Conservation (phyloP, 2,113 vertebrate genomes). For the Cyprinodon brontotheroides region DNA sequence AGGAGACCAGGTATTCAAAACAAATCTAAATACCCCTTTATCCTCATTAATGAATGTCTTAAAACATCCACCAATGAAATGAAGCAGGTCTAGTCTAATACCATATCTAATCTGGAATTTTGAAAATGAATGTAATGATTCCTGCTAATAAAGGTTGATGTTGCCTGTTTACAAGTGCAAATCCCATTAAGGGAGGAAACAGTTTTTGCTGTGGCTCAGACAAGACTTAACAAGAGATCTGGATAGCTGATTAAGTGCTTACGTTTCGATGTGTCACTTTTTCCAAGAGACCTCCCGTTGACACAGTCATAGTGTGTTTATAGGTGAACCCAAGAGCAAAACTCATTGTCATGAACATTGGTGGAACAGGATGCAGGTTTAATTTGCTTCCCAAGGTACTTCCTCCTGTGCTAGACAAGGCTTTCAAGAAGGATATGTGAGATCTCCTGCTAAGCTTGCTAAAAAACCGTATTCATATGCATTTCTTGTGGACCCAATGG, state of each 20-base stretch:
- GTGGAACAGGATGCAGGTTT: too few species aligned
- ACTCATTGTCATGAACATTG: too few species aligned
- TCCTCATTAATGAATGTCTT: slow-evolving; percentile 31
- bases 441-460: too few species aligned
- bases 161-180: slow-evolving; percentile 61
- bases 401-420: too few species aligned
- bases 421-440: too few species aligned
- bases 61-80: slow-evolving; percentile 23
- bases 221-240: slow-evolving; percentile 54
- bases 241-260: slow-evolving; percentile 55
- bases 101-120: neutral
- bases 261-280: slow-evolving; percentile 71
- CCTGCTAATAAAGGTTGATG: slow-evolving; percentile 42
- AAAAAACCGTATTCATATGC: too few species aligned
- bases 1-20: slow-evolving; percentile 23
- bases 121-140: slow-evolving; percentile 1
- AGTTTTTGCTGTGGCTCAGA: slow-evolving; percentile 53
- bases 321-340: too few species aligned
- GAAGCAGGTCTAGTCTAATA: neutral
- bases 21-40: slow-evolving; percentile 27
- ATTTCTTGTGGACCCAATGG: too few species aligned
- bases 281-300: slow-evolving; percentile 70
- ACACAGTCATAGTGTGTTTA: slow-evolving; percentile 16
- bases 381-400: too few species aligned
- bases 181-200: slow-evolving; percentile 64